phyloP scores from a whole-genome alignment of 2,888 invertebrate genomes.

The Zonitis immaculata region DNA sequence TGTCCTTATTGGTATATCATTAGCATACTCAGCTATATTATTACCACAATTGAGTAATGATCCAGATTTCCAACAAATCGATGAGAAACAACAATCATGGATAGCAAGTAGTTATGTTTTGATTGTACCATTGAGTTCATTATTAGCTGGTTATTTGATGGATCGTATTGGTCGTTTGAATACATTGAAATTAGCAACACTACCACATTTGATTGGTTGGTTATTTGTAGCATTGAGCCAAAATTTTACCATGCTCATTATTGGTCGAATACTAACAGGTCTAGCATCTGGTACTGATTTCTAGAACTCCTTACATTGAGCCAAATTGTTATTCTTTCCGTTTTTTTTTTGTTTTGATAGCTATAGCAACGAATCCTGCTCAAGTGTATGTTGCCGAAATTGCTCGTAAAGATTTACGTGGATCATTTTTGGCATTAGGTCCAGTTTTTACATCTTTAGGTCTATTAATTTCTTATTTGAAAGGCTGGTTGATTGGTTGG shows the following conservation, averaged over 20 bases:
- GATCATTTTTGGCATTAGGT: constrained; percentile 53
- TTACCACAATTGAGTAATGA: constrained; percentile 50
- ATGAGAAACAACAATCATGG: constrained; percentile 4
- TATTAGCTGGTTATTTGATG: constrained; percentile 37
- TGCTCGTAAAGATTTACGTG: constrained; percentile 53
- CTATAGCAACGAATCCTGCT: constrained; percentile 54
- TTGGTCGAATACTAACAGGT: constrained; percentile 52
- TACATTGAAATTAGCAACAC: constrained; percentile 51
- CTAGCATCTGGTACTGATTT: constrained; percentile 47
- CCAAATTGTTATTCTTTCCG: not conserved
- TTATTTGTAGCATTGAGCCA: constrained; percentile 50
- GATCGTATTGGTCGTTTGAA: constrained; percentile 52
- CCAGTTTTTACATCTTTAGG: constrained; percentile 55
- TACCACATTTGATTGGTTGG: constrained; percentile 53
- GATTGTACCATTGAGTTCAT: constrained; percentile 1
- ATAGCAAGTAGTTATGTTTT: not conserved
- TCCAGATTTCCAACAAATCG: not conserved
- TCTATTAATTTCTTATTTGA: constrained; percentile 52
- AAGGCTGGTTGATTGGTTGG: constrained; percentile 53
- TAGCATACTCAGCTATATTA: constrained; percentile 56
- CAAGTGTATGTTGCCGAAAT: constrained; percentile 58
- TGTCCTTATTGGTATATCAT: constrained; percentile 55
- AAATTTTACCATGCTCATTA: constrained; percentile 50
- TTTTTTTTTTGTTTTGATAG: constrained; percentile 29
- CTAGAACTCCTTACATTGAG: not conserved